A percentile compares a stretch with the other conserved stretches of the same genome.
Conservation (phyloP, 2,113 vertebrate genomes). For the Grantiella picta region DNA sequence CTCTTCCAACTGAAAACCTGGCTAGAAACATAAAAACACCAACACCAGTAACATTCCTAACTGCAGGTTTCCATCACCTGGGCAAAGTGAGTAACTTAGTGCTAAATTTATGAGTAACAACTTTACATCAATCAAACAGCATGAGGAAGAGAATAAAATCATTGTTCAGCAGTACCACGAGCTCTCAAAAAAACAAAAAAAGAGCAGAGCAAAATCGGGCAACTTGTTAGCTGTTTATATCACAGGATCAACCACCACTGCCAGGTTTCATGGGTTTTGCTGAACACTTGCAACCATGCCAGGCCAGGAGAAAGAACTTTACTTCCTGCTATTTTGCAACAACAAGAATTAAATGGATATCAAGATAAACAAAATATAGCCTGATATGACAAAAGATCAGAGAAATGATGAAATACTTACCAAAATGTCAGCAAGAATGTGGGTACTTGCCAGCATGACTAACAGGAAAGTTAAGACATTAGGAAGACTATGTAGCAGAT, state of each 20-base stretch:
- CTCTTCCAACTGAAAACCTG: background rate
- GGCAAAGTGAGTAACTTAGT: background rate
- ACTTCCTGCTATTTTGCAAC: background rate
- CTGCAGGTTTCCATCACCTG: slow-evolving; percentile 21
- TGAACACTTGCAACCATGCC: background rate
- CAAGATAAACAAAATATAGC: background rate
- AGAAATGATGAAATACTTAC: background rate
- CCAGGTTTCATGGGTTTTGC: background rate
- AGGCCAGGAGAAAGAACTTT: background rate
- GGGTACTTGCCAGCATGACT: background rate
- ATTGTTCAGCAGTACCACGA: background rate
- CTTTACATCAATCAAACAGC: slow-evolving; percentile 6
- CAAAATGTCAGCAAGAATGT: background rate
- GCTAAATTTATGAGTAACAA: slow-evolving; percentile 23
- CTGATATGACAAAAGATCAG: background rate
- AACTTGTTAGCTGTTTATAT: background rate
- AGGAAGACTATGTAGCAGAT: background rate
- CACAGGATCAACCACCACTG: background rate
- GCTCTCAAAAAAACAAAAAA: background rate
- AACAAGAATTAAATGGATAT: background rate
- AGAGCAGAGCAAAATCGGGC: background rate
- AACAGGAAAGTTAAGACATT: background rate
- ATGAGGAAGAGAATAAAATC: background rate
- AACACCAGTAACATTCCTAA: background rate
- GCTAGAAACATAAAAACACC: slow-evolving; percentile 20